Base-by-base conservation (phyloP, 92 coral and sea anemone species). In the Zoanthus sociatus region DNA sequence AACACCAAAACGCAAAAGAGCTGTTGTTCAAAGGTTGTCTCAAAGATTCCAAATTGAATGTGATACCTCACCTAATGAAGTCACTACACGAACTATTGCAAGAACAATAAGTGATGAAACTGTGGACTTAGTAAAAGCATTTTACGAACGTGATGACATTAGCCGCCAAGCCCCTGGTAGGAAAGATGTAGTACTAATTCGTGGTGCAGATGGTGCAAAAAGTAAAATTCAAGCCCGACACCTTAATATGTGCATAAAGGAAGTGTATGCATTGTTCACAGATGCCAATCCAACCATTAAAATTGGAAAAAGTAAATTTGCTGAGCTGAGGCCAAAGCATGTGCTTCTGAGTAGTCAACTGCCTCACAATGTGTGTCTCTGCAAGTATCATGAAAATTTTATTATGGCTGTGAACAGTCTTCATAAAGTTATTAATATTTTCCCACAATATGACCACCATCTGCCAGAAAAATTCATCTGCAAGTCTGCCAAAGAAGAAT, bases 371-470 rank as follows among this genome's bases (percentile, higher is more conserved):
- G 88, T 85, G 82, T 74, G 83, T 74, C 71, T 73, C 73, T 85
- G 88, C 82, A 85, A 85, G 79, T 71, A 84, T 84, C 88, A 81
- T 81, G 86, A 63, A 70, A 63, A 63, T 70, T 81, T 81, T 70
- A 63, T 81, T 64, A 81, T 81, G 88, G 88, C 88, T 84, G 88
- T 51, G 88, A 84, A 84, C 88, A 84, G 81, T 84, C 81, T 84
- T 84, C 53, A 84, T 84, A 84, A 84, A 84, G 88, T 71, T 70
- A 21, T 84, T 72, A 33, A 84, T 84, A 84, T 45, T 72, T 84
- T 84, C 81, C 88, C 88, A 84, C 88, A 84, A 53, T 84, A 84
- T 84, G 88, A 84, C 88, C 88, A 83, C 88, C 88, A 84, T 71
- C 88, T 84, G 88, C 88, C 88, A 84, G 88, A 84, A 84, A 81